Evolutionary conservation across 2,797 vertebrate genomes (phyloP).

Genomic region (Triplophysa yarkandensis): DNA sequence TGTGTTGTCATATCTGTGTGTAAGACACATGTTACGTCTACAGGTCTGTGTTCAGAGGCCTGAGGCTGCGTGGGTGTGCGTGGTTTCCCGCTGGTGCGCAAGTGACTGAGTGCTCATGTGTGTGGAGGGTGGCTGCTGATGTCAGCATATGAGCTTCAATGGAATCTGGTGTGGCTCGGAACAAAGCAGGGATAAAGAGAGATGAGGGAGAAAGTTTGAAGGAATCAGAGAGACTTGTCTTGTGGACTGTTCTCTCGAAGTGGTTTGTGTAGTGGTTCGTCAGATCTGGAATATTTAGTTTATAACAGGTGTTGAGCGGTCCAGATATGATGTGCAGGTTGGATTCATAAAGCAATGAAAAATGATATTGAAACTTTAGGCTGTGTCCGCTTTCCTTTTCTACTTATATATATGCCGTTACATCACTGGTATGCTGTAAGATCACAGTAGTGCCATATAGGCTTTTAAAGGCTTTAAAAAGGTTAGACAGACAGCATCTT

Average conservation of each 20-base stretch:
- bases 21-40: conserved; percentile 63
- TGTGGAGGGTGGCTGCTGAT: conserved; percentile 70
- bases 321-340: not conserved
- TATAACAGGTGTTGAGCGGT: too few relatives aligned
- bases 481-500: conserved; percentile 9
- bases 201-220: not conserved
- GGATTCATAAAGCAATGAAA: too few relatives aligned
- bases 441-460: not conserved
- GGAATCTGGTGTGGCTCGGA: conserved; percentile 44
- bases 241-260: not conserved
- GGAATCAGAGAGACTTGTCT: not conserved
- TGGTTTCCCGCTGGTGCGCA: conserved; percentile 42
- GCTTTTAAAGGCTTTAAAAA: conserved; percentile 7
- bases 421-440: not conserved
- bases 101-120: conserved; percentile 51
- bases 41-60: conserved; percentile 55
- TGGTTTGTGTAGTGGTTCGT: not conserved
- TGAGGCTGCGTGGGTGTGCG: conserved; percentile 34
- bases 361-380: not conserved
- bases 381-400: not conserved
- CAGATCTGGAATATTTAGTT: not conserved
- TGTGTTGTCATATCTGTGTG: conserved; percentile 30
- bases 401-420: not conserved
- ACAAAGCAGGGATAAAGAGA: conserved; percentile 6
- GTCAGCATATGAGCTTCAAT: conserved; percentile 73